Percentiles rank a stretch among this genome's conserved stretches.
Evolutionary conservation across 2,797 vertebrate species (phyloP).

Genomic region (Gambusia yucatana): DNA sequence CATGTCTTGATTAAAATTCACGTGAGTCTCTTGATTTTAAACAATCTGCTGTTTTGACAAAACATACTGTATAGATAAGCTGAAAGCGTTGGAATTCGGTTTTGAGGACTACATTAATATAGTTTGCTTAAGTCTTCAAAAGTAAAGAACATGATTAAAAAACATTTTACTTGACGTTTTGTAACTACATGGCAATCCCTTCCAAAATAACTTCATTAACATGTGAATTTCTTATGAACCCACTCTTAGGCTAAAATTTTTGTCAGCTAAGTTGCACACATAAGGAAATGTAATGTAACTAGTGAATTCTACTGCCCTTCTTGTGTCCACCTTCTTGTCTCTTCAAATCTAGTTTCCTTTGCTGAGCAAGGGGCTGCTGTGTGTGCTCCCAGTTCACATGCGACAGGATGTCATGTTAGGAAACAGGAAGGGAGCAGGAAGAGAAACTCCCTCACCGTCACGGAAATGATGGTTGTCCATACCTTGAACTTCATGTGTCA

Average conservation of each 20-base stretch:
- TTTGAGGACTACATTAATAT: background rate
- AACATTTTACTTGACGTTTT: background rate
- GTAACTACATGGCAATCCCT: background rate
- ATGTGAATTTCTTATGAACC: background rate
- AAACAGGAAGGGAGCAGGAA: slow-evolving; percentile 56
- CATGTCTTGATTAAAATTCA: background rate
- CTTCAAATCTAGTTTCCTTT: slow-evolving; percentile 52
- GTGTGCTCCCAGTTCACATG: slow-evolving; percentile 41
- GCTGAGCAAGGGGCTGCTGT: slow-evolving; percentile 51
- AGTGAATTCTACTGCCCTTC: slow-evolving; percentile 47
- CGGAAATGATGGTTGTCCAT: slow-evolving; percentile 45
- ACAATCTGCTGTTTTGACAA: background rate
- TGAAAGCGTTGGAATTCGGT: background rate
- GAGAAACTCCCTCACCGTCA: slow-evolving; percentile 35
- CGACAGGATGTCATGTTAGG: slow-evolving; percentile 24
- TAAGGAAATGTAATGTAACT: slow-evolving; percentile 22
- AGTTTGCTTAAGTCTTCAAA: background rate
- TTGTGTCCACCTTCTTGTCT: slow-evolving; percentile 34
- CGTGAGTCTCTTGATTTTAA: background rate
- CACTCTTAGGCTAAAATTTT: background rate
- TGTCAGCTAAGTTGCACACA: background rate
- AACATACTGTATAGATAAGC: background rate
- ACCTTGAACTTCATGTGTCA: slow-evolving; percentile 68
- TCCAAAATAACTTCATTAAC: background rate
- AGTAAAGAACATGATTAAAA: background rate